phyloP scores from a whole-genome alignment of 2,113 vertebrate genomes.

The Balaeniceps rex region DNA sequence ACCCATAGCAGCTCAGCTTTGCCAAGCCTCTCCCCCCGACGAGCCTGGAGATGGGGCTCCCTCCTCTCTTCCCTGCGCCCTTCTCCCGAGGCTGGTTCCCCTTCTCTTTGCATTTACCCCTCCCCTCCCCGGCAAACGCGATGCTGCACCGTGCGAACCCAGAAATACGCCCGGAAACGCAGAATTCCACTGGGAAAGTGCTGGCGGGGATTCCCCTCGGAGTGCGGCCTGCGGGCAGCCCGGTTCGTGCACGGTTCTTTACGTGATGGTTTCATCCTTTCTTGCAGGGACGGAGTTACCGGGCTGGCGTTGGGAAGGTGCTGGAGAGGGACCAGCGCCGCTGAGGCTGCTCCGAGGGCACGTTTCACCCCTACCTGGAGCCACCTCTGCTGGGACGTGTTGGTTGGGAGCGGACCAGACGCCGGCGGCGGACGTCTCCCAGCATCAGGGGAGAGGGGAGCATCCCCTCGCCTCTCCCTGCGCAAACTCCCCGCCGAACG shows the following conservation, averaged over 20 bases:
- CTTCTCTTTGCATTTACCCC: neutral
- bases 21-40: too few relatives aligned
- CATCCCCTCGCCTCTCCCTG: neutral
- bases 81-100: too few relatives aligned
- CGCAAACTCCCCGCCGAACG: rapidly evolving
- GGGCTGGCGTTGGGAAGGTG: neutral
- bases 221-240: rapidly evolving
- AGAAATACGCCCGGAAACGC: neutral
- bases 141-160: neutral
- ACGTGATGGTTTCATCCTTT: rapidly evolving
- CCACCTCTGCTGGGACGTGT: neutral
- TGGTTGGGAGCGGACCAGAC: neutral
- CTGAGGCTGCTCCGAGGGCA: neutral
- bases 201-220: neutral
- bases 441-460: neutral
- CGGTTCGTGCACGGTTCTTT: rapidly evolving
- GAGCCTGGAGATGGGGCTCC: neutral
- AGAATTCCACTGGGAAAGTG: rapidly evolving
- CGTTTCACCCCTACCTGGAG: neutral
- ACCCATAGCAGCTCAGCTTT: neutral
- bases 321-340: neutral
- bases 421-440: neutral
- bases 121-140: rapidly evolving
- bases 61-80: rapidly evolving
- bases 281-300: rapidly evolving